Evolutionary conservation across 2,113 vertebrate species (phyloP), one percentile per base, ranked within the genome.

Genomic region (Gavia stellata): DNA sequence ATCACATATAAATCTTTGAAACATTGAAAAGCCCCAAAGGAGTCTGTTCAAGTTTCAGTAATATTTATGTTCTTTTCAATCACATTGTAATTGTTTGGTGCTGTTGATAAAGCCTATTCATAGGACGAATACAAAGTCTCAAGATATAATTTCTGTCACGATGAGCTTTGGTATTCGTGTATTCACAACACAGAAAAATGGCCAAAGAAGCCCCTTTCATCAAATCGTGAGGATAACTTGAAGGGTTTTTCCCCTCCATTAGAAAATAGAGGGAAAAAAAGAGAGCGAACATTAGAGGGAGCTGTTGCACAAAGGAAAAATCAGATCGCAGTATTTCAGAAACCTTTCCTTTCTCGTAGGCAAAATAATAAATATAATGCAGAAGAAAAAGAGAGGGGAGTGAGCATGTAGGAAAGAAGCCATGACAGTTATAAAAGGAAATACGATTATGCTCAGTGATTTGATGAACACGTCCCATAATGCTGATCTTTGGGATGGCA

Each of bases 291-390:
- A 10, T 47, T 68, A 97, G 97, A 94, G 96, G 97, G 97, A 94
- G 97, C 96, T 95, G 86, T 97, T 95, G 89, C 14, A 86, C 91
- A 94, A 63, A 31, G 67, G 18, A 86, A 96, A 73, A 13, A 0
- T 3, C 23, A 58, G 40, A 38, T 21, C 13, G 14, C 23, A 16
- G 1, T 21, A 19, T 56, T 92, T 72, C 44, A 53, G 50, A 82
- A 82, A n/a, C 11, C 38, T 49, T 84, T 62, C 24, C 19, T 68
- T 79, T 73, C 65, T 45, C 38, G 14, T 13, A 75, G 65, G 72
- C 44, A 92, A 97, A 97, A 96, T 95, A 94, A 81, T 65, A 91
- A 95, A 86, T 86, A 82, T 33, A 86, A 89, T 24, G 68, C 56
- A 80, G 50, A 70, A 72, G 62, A 68, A 88, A 81, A 94, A 77